Evolutionary conservation across 2,888 invertebrate species (phyloP).

Genomic region (Drosophila testacea): DNA sequence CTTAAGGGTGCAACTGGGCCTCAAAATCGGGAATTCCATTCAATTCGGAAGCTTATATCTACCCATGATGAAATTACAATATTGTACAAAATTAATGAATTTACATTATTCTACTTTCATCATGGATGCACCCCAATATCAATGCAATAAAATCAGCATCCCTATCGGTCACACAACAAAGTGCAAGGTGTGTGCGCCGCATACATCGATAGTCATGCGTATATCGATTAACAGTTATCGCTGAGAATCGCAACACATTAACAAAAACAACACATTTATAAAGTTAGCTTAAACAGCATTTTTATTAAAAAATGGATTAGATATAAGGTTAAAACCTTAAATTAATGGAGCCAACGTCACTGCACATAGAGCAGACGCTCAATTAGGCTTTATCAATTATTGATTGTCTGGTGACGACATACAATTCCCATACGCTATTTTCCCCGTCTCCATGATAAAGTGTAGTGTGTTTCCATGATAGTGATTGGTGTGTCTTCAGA

Average conservation of each 20-base stretch:
- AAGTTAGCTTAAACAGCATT: slow-evolving; percentile 11
- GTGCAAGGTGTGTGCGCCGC: slow-evolving; percentile 8
- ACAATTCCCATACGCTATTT: slow-evolving; percentile 18
- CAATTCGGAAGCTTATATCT: no score
- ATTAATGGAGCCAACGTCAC: slow-evolving; percentile 7
- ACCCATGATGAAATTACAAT: no score
- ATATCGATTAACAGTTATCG: slow-evolving; percentile 24
- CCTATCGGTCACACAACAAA: not conserved
- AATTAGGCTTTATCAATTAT: not conserved
- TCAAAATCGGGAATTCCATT: no score
- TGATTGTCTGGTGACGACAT: slow-evolving; percentile 1
- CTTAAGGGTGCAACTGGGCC: no score
- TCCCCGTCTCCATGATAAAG: slow-evolving; percentile 32
- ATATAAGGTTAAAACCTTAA: not conserved
- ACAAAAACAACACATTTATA: slow-evolving; percentile 26
- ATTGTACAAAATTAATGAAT: no score
- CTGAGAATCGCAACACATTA: slow-evolving; percentile 24
- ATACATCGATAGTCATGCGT: slow-evolving; percentile 4
- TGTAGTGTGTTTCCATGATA: slow-evolving; percentile 1
- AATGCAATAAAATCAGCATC: no score
- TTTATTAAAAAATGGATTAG: slow-evolving; percentile 5
- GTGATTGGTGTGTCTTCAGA: slow-evolving; percentile 10
- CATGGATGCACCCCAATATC: no score
- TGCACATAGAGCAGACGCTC: not conserved
- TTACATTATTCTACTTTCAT: no score